Conservation (phyloP, 2,113 vertebrate species). For the Peromyscus leucopus region DNA sequence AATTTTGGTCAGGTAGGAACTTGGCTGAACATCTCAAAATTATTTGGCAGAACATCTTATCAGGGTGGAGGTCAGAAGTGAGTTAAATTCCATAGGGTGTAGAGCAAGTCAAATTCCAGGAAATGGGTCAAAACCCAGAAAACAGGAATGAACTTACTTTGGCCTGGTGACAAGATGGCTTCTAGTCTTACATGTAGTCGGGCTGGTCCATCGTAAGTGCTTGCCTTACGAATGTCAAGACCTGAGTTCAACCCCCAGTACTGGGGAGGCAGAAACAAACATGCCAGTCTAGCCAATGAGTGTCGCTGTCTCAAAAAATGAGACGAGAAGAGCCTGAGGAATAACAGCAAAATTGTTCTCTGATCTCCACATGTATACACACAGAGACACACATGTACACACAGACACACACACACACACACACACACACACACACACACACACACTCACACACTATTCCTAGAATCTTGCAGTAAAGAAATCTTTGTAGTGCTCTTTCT, state of each 20-base stretch:
- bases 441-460: neutral
- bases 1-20: neutral
- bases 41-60: neutral
- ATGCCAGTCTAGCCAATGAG: too few species aligned
- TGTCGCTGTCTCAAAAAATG: neutral
- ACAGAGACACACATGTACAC: neutral
- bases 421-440: neutral
- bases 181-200: neutral
- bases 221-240: neutral
- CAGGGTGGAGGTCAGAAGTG: neutral
- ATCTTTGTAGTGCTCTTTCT: neutral
- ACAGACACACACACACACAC: neutral
- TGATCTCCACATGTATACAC: neutral
- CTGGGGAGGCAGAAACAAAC: neutral
- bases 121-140: neutral
- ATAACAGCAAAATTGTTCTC: neutral
- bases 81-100: neutral
- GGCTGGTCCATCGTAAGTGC: neutral
- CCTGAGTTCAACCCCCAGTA: neutral
- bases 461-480: neutral
- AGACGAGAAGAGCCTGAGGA: neutral
- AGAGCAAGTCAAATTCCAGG: neutral
- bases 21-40: neutral
- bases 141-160: neutral
- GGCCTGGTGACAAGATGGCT: neutral